Evolutionary conservation across 2,113 vertebrate species (phyloP).

Genomic region (Tonatia bakeri): DNA sequence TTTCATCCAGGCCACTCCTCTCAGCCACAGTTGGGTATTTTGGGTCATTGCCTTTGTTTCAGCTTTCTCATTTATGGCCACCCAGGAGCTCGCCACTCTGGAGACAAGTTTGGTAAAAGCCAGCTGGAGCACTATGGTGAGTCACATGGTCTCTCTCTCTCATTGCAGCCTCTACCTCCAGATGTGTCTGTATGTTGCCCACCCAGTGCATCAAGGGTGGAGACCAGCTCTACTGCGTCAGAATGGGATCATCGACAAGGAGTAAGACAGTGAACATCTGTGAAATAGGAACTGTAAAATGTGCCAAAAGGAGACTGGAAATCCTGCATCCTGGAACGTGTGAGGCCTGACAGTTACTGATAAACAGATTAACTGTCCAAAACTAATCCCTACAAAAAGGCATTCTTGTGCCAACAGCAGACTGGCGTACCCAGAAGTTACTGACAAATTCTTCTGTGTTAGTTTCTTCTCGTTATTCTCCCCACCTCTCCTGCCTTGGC

Average conservation of each 20-base stretch:
- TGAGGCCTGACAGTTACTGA: not conserved
- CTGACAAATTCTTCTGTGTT: not conserved
- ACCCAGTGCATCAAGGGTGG: slow-evolving; percentile 76
- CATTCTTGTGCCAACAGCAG: not conserved
- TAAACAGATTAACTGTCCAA: not conserved
- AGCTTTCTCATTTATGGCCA: not conserved
- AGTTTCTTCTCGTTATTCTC: not conserved
- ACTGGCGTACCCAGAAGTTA: not conserved
- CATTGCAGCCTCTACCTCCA: slow-evolving; percentile 52
- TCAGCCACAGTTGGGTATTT: not conserved
- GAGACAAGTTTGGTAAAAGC: not conserved
- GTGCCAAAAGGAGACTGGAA: slow-evolving; percentile 71
- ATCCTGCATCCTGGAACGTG: slow-evolving; percentile 74
- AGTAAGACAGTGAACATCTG: slow-evolving; percentile 75
- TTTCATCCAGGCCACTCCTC: not conserved
- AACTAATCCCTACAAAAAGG: not conserved
- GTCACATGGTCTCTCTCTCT: not conserved
- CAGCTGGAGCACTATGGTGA: not conserved
- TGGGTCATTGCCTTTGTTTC: not conserved
- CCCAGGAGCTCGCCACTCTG: no score
- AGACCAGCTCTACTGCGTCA: slow-evolving; percentile 73
- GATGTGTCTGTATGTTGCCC: slow-evolving; percentile 81
- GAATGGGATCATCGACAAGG: not conserved
- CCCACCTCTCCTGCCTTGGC: not conserved
- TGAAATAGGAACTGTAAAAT: slow-evolving; percentile 79